A percentile compares a stretch with the other conserved stretches of the same genome.
These are phyloP conservation scores for Drosophila miranda DNA, from an alignment of 1,140 invertebrate species.

Conservation along the genomic window DNA sequence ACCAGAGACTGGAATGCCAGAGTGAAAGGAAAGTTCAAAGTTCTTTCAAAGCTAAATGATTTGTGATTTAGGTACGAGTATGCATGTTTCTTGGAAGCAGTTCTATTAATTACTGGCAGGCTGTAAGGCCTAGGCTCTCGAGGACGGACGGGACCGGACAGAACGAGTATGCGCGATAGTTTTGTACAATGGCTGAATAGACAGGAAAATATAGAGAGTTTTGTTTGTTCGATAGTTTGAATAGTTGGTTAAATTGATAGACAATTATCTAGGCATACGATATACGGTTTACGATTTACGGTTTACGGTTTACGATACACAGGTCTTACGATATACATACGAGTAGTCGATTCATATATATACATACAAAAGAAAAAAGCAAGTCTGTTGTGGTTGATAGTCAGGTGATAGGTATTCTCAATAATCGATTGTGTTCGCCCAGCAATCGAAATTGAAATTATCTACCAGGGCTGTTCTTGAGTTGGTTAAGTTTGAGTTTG, in stretches of 20 bases:
- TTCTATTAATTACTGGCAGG: neutral
- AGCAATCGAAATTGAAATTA: conserved; percentile 78
- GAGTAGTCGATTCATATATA: conserved; percentile 31
- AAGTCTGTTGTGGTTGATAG: conserved; percentile 57
- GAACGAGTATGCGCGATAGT: conserved; percentile 4
- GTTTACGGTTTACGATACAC: neutral
- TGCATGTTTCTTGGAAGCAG: conserved; percentile 2
- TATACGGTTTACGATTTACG: conserved; percentile 42
- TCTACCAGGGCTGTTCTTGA: conserved; percentile 50
- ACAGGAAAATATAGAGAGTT: conserved; percentile 20
- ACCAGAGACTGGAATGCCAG: conserved; percentile 16
- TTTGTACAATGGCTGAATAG: conserved; percentile 22
- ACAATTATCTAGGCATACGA: conserved; percentile 52
- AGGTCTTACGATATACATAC: conserved; percentile 58
- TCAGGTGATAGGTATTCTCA: conserved; percentile 69
- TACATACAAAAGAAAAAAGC: conserved; percentile 76
- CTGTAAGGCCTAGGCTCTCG: neutral
- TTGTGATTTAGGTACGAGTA: conserved; percentile 15
- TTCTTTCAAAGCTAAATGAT: conserved; percentile 28
- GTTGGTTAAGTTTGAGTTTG: conserved; percentile 8
- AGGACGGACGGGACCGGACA: conserved; percentile 25
- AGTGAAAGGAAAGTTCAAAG: neutral
- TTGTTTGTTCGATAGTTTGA: conserved; percentile 26
- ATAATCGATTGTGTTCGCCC: conserved; percentile 46
- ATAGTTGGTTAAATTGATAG: conserved; percentile 36